Conservation (phyloP, 2,888 invertebrate genomes). For the Epirrita christyi region DNA sequence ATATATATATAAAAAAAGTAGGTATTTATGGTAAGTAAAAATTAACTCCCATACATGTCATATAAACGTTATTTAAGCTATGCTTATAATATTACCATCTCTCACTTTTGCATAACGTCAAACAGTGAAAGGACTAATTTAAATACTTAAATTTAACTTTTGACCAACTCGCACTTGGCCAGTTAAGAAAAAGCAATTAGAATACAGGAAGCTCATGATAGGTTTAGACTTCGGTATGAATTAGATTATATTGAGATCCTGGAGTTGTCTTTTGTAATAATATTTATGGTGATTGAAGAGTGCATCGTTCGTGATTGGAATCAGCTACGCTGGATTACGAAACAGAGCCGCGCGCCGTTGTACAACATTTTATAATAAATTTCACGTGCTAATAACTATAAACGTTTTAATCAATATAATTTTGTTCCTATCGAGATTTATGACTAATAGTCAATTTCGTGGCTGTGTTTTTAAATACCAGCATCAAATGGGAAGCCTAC, state of each 20-base stretch:
- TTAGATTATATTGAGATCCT: not conserved
- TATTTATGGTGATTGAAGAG: conserved; percentile 41
- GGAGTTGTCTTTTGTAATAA: conserved; percentile 22
- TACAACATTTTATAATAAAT: conserved; percentile 36
- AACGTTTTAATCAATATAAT: conserved; percentile 32
- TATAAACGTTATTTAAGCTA: too few relatives aligned
- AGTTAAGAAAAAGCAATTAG: too few relatives aligned
- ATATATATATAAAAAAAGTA: too few relatives aligned
- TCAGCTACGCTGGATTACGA: conserved; percentile 33
- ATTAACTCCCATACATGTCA: too few relatives aligned
- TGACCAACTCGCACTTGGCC: too few relatives aligned
- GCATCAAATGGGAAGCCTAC: conserved; percentile 15
- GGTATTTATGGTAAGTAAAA: too few relatives aligned
- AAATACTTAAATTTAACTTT: too few relatives aligned
- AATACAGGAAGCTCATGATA: not conserved
- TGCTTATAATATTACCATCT: too few relatives aligned
- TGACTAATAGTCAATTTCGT: conserved; percentile 33
- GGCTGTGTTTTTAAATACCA: conserved; percentile 17
- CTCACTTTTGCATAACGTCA: too few relatives aligned
- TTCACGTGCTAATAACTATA: conserved; percentile 30
- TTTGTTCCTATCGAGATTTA: conserved; percentile 24
- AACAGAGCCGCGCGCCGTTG: conserved; percentile 22
- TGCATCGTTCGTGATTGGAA: conserved; percentile 33
- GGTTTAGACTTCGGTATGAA: not conserved
- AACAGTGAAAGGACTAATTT: too few relatives aligned